These are phyloP conservation scores for Brienomyrus longianalis DNA, from an alignment of 2,113 vertebrate species.

Conservation along the genomic window DNA sequence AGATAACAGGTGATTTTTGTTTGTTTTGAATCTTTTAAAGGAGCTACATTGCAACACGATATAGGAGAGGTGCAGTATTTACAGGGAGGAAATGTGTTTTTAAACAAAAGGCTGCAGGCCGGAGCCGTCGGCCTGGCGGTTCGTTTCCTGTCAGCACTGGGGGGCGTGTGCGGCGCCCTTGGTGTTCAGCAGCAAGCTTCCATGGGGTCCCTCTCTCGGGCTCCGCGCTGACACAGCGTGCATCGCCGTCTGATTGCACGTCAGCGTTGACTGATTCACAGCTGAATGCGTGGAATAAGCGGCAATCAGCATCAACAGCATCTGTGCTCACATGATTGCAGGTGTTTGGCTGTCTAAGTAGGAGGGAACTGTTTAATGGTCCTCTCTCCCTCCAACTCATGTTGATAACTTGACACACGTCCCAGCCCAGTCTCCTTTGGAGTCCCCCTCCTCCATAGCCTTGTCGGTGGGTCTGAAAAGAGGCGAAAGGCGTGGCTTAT, in stretches of 20 bases:
- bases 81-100: slow-evolving; percentile 10
- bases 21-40: neutral
- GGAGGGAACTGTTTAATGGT: neutral
- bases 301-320: neutral
- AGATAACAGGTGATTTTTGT: neutral
- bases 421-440: neutral
- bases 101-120: slow-evolving; percentile 13
- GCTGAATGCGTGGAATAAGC: neutral
- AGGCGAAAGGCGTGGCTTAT: neutral
- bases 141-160: neutral
- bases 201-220: neutral
- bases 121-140: neutral
- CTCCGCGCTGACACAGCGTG: neutral
- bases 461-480: neutral
- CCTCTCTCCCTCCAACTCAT: neutral
- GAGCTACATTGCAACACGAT: neutral
- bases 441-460: neutral
- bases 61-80: slow-evolving; percentile 8
- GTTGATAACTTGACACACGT: neutral
- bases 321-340: neutral
- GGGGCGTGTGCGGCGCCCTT: neutral
- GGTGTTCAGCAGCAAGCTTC: neutral
- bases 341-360: neutral
- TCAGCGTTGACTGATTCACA: neutral
- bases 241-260: neutral